Evolutionary conservation across 2,888 invertebrate species (phyloP), one percentile per base, ranked within the genome.

Genomic region (Nomada ferruginata): DNA sequence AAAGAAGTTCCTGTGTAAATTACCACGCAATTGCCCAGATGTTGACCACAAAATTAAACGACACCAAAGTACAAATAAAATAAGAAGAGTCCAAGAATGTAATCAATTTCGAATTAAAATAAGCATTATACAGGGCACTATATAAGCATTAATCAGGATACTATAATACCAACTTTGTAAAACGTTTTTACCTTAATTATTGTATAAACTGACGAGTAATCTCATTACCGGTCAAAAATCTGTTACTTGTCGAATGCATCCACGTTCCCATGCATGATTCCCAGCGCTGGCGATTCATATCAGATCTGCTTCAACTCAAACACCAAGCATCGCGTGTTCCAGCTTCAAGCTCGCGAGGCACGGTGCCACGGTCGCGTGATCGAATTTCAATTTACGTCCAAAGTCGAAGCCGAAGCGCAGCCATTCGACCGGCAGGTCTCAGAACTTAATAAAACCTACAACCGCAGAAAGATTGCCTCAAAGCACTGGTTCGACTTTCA

Each of bases 341-440:
- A 13, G 53, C 61, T 47, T 20, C 13, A 20, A 52, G n/a, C 44
- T 44, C 23, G 63, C 20, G n/a, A 60, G 55, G 18, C 29, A 42
- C 52, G 52, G 68, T n/a, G 44, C n/a, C 42, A 18, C 26, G 52
- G 61, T 42, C 53, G 52, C 50, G 26, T 26, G 71, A 81, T 83
- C 73, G 71, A 81, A 81, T 81, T 83, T 81, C 83, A 83, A 81
- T 83, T 83, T 83, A 65, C 81, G 53, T 44, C 59, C 18, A 15
- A 55, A 20, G 20, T 18, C 26, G 23, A 50, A 68, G 70, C 57
- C 57, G 36, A 55, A 60, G 36, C 36, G 50, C 13, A 61, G 20
- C 60, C 65, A 66, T 23, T 55, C 61, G n/a, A 29, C 69, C 61
- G 26, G 63, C 2, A 23, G 42, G 50, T 47, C 66, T 18, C 55